Conservation (phyloP, 2,888 invertebrate genomes). For the Platerodrilus igneus region DNA sequence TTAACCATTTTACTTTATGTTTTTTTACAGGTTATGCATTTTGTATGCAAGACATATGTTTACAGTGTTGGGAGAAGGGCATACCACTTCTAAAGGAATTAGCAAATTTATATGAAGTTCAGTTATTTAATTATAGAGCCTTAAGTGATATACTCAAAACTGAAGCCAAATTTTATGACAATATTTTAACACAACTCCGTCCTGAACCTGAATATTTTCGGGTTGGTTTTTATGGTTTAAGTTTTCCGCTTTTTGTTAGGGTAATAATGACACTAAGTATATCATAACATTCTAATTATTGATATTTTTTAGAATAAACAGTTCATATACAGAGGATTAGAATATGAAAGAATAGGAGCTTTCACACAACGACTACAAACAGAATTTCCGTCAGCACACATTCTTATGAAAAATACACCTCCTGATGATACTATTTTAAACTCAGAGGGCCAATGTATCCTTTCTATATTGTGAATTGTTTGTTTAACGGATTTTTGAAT, state of each 20-base stretch:
- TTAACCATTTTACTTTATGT: background rate
- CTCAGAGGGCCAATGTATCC: slow-evolving; percentile 80
- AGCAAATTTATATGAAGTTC: slow-evolving; percentile 79
- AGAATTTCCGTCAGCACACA: slow-evolving; percentile 92
- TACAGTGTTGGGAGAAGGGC: slow-evolving; percentile 97
- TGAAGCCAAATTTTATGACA: slow-evolving; percentile 87
- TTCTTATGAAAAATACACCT: slow-evolving; percentile 85
- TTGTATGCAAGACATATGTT: too few relatives aligned
- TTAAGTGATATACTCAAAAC: slow-evolving; percentile 77
- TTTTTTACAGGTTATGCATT: slow-evolving; percentile 29
- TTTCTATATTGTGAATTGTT: slow-evolving; percentile 30
- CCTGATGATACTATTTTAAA: slow-evolving; percentile 83
- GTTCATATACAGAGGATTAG: slow-evolving; percentile 91
- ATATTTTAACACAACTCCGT: slow-evolving; percentile 80
- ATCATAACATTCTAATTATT: slow-evolving; percentile 5
- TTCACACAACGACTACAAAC: slow-evolving; percentile 90
- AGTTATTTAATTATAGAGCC: slow-evolving; percentile 82
- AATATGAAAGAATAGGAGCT: slow-evolving; percentile 91
- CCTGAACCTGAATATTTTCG: slow-evolving; percentile 94
- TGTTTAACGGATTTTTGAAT: too few relatives aligned
- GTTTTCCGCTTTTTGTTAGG: slow-evolving; percentile 90
- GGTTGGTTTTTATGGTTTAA: slow-evolving; percentile 91
- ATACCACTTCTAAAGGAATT: slow-evolving; percentile 88
- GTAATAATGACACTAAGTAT: slow-evolving; percentile 50
- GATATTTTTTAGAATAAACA: slow-evolving; percentile 72